These are phyloP conservation scores for Chloroclystis v-ata DNA, from an alignment of 2,888 invertebrate species.

Conservation along the genomic window DNA sequence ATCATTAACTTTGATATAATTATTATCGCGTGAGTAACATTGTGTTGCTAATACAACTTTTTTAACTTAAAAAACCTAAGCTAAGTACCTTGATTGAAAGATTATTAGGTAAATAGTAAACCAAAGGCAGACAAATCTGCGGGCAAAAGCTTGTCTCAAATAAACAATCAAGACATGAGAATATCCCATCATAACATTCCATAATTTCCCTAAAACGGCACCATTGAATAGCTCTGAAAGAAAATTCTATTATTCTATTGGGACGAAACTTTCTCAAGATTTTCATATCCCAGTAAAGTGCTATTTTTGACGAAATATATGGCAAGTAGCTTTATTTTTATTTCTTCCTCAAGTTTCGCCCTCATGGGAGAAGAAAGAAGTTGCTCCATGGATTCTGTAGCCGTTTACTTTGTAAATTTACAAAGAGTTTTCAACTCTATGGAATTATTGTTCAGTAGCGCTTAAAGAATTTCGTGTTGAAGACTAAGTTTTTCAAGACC, in stretches of 20 bases:
- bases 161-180: background rate
- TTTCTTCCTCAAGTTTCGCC: constrained; percentile 13
- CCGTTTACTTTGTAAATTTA: background rate
- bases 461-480: no score
- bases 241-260: constrained; percentile 14
- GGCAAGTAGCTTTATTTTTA: constrained; percentile 19
- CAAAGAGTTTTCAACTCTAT: no score
- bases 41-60: no score
- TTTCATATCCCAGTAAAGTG: constrained; percentile 7
- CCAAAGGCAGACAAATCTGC: no score
- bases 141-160: no score
- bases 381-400: background rate
- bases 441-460: no score
- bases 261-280: constrained; percentile 16
- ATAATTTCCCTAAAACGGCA: constrained; percentile 11
- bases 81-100: no score
- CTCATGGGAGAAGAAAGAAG: background rate
- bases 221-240: constrained; percentile 12
- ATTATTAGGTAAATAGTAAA: no score
- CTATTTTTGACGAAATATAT: constrained; percentile 15
- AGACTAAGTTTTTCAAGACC: no score
- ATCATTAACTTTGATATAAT: no score
- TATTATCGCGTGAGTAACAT: no score
- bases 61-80: no score
- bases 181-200: background rate